Base-by-base conservation (phyloP, 1,140 invertebrate species). In the Drosophila nigrodunni region DNA sequence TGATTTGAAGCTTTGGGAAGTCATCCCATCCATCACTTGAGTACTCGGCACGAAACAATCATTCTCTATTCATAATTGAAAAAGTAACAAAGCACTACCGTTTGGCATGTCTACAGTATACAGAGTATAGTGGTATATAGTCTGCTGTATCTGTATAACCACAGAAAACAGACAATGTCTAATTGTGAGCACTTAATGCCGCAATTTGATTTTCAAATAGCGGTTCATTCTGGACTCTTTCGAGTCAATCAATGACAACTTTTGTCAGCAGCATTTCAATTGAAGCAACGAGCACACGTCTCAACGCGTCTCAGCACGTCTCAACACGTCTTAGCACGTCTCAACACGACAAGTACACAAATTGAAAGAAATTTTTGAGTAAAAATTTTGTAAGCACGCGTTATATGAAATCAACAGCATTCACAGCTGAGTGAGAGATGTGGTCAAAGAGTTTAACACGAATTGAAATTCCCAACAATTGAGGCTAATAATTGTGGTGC, bases 261-360 rank as follows among this genome's bases (percentile, higher is more conserved):
- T 89, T 89, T 89, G 85, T 89, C 85, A 89, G 85, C 85, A 90
- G 78, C 85, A 81, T 81, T 89, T 89, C 85, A 89, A 85, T 89
- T 79, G 83, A 78, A 61, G 25, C 46, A 62, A 70, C 66, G 44
- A 62, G 39, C 64, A 44, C 43, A 62, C 10, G 44, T 61, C 44
- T 39, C 30, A 10, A 39, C 37, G 7, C 47, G 47, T 30, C 25
- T 30, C 25, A 30, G 25, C 25, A 30, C 25, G 25, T 30, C 25
- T 30, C 25, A 30, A 30, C 25, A 30, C 25, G 25, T 30, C 25
- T 30, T 30, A 30, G 25, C 43, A 62, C 10, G 39, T 61, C 44
- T 39, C 30, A 10, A 39, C 37, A 9, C 47, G 47, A n/a, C 44
- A 57, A 49, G 18, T 67, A 52, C 34, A 43, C 10, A 11, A 52